Base-by-base conservation (phyloP, 2,888 invertebrate species). In the Petrolisthes manimaculis region DNA sequence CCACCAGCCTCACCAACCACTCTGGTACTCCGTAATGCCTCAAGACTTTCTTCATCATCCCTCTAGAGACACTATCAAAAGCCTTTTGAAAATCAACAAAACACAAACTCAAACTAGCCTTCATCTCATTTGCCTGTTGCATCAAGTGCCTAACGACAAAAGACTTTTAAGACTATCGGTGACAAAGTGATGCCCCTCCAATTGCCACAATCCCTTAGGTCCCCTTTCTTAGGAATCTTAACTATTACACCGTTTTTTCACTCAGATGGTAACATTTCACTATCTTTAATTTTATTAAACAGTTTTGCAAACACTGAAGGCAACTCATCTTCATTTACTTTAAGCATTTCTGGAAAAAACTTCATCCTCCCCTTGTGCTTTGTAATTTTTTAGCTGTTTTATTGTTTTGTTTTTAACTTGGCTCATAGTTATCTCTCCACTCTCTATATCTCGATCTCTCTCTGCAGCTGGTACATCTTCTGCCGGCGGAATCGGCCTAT, bases 391-490 rank as follows among this genome's bases (percentile, higher is more conserved):
- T 78, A 78, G 53, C 54, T 78, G 78, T 5, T 14, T 78, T 78
- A 51, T 53, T 78, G 78, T 51, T 14, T 78, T n/a, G n/a, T n/a
- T 78, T 54, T 78, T 18, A 21, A 21, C 21, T 21, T 74, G 21
- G 3, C 71, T 24, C 24, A 74, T 74, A 74, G 21, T 74, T 21
- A 78, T 9, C 78, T 78, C 78, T 78, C 78, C 53, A 51, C 78
- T 14, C 78, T 78, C 78, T 78, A 78, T 78, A 78, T 78, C 53
- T 18, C 51, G 54, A 78, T 78, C 51, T 53, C 54, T 78, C 54
- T 78, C 51, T 18, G 53, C 78, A 4, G 53, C 78, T 78, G 78
- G 78, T 78, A 67, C 67, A 12, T 14, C 18, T 67, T 12, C 71
- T 71, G 71, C 71, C 71, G n/a, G 71, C 0, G 71, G 71, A 14